Conservation (phyloP, 2,888 invertebrate species). For the Drosophila yooni region DNA sequence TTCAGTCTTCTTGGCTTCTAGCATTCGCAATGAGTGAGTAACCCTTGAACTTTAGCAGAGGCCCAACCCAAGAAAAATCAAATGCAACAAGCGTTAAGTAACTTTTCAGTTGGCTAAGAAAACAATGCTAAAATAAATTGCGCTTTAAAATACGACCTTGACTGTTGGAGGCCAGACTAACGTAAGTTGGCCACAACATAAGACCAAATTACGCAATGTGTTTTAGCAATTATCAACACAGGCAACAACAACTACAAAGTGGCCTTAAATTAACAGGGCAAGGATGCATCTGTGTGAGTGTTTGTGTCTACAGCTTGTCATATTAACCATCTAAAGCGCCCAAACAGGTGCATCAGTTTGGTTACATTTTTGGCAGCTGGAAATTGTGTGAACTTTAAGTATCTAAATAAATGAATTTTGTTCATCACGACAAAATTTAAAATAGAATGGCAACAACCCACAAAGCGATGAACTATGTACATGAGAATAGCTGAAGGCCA, state of each 20-base stretch:
- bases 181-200: constrained; percentile 38
- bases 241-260: constrained; percentile 55
- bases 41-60: constrained; percentile 47
- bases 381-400: neutral
- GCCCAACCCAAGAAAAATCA: constrained; percentile 41
- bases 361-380: constrained; percentile 5
- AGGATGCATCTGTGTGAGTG: constrained; percentile 8
- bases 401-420: constrained; percentile 1
- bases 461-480: neutral
- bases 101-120: constrained; percentile 17
- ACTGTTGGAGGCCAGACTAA: neutral
- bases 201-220: constrained; percentile 67
- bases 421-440: neutral
- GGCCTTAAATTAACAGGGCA: constrained; percentile 37
- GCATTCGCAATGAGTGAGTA: constrained; percentile 44
- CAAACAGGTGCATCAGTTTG: constrained; percentile 46
- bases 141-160: constrained; percentile 17
- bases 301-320: constrained; percentile 59
- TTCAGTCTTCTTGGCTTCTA: constrained; percentile 25
- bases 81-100: constrained; percentile 28
- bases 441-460: neutral
- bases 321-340: constrained; percentile 39
- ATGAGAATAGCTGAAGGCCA: neutral
- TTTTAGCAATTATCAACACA: constrained; percentile 66
- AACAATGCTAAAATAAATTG: constrained; percentile 4